Percentiles rank a stretch among this genome's conserved stretches.
These are phyloP conservation scores for Lota lota DNA, from an alignment of 2,113 vertebrate genomes.

Conservation along the genomic window DNA sequence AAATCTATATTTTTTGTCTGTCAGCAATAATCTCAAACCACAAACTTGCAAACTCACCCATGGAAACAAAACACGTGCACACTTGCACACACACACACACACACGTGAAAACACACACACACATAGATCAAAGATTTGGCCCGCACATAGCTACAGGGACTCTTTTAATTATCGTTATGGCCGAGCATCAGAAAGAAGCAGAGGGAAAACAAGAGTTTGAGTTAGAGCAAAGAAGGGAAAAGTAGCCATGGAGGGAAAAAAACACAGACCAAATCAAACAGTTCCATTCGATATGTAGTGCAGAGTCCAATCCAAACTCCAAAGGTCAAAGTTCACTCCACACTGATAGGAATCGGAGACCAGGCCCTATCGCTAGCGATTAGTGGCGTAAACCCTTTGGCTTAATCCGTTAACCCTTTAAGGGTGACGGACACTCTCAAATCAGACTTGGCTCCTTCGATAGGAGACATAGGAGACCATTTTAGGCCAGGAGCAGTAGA, in stretches of 20 bases:
- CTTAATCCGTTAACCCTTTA: slow-evolving; percentile 33
- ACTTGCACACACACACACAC: not conserved
- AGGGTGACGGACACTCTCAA: slow-evolving; percentile 47
- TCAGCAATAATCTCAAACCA: slow-evolving; percentile 22
- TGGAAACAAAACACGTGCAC: not conserved
- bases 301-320: slow-evolving; percentile 23
- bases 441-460: slow-evolving; percentile 31
- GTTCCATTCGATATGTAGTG: slow-evolving; percentile 5
- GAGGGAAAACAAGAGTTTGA: not conserved
- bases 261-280: not conserved
- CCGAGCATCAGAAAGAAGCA: too few species aligned
- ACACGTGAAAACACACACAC: not conserved
- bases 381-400: slow-evolving; percentile 26
- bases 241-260: not conserved
- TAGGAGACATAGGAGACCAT: slow-evolving; percentile 46
- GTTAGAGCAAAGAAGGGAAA: not conserved
- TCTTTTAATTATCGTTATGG: not conserved
- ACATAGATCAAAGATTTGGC: not conserved
- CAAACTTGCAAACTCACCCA: not conserved
- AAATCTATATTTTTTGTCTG: slow-evolving; percentile 12
- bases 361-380: slow-evolving; percentile 19
- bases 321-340: slow-evolving; percentile 50
- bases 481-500: slow-evolving; percentile 40
- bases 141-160: not conserved
- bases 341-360: slow-evolving; percentile 30